Percentiles rank a stretch among this genome's conserved stretches.
phyloP scores from a whole-genome alignment of 2,113 vertebrate genomes.

The Pithys albifrons region DNA sequence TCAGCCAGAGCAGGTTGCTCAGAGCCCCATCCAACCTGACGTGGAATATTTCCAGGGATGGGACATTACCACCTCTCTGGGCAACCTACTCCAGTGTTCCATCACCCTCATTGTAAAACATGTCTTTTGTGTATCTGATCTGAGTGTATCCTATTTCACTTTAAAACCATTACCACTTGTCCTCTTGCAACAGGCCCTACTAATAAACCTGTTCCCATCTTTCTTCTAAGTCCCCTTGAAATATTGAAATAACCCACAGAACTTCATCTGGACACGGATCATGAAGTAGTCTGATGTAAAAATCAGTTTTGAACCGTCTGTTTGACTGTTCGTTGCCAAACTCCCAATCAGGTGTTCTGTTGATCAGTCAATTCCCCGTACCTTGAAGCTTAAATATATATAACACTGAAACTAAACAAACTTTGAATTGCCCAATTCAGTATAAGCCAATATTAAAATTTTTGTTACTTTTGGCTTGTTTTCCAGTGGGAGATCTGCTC shows the following conservation, averaged over 20 bases:
- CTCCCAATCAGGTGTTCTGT: neutral
- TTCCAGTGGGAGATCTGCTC: neutral
- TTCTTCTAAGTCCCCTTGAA: neutral
- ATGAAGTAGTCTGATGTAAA: neutral
- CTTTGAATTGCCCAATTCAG: neutral
- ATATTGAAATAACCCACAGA: neutral
- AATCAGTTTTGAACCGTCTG: neutral
- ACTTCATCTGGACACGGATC: neutral
- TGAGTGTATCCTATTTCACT: neutral
- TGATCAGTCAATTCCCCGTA: neutral
- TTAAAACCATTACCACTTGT: neutral
- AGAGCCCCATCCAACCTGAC: neutral
- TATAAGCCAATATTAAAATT: neutral
- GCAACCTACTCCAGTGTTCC: neutral
- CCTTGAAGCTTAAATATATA: neutral
- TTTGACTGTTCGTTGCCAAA: neutral
- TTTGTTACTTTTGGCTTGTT: neutral
- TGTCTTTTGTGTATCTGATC: neutral
- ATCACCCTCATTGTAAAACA: neutral
- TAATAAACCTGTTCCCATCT: neutral
- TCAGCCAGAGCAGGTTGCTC: neutral
- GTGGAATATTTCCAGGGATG: neutral
- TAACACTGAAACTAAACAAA: neutral
- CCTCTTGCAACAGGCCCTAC: neutral
- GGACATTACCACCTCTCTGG: neutral